phyloP scores from a whole-genome alignment of 2,113 vertebrate genomes.

The Penelope pileata region DNA sequence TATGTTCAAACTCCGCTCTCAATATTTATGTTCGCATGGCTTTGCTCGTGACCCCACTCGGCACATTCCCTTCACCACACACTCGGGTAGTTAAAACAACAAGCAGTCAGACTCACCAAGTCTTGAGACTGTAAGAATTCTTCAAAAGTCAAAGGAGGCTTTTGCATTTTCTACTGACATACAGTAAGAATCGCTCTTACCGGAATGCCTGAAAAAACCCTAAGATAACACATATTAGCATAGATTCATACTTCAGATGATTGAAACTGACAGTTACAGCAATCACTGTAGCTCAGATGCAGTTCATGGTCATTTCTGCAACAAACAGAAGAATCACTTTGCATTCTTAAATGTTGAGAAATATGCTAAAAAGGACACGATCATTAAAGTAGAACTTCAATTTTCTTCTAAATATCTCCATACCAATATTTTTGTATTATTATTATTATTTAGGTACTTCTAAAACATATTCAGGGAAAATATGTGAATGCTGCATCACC shows the following conservation, averaged over 20 bases:
- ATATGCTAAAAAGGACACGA: not conserved
- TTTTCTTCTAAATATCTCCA: not conserved
- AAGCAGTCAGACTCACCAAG: conserved; percentile 46
- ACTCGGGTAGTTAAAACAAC: not conserved
- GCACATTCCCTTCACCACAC: not conserved
- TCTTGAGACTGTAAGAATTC: conserved; percentile 58
- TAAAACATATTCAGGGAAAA: not conserved
- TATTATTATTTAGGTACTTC: not conserved
- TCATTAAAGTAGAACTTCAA: not conserved
- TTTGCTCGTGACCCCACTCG: not conserved
- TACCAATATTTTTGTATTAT: not conserved
- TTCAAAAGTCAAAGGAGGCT: conserved; percentile 47
- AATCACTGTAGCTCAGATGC: not conserved
- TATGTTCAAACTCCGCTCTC: not conserved
- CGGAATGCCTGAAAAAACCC: not conserved
- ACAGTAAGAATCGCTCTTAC: not conserved
- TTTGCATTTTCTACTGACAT: conserved; percentile 33
- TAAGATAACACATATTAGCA: not conserved
- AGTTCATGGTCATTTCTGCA: not conserved
- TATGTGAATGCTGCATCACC: not conserved
- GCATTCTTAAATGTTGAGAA: not conserved
- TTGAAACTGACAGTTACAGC: not conserved
- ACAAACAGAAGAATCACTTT: not conserved
- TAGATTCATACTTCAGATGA: not conserved
- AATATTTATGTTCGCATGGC: not conserved